Base-by-base conservation (phyloP, 92 coral and sea anemone species). In the Porites cylindrica region DNA sequence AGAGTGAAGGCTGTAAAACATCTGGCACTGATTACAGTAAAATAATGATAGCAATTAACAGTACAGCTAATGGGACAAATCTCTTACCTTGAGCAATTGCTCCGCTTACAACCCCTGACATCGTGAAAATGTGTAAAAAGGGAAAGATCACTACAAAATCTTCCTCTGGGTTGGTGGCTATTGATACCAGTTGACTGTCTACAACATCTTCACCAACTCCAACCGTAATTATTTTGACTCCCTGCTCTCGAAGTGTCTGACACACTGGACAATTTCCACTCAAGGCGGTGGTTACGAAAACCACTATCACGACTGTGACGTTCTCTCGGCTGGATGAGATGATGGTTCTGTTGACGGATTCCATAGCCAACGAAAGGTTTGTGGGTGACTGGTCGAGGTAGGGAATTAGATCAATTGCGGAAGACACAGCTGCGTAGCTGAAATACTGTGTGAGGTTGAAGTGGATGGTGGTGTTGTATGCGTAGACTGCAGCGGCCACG, bases 401-500 rank as follows among this genome's bases (percentile, higher is more conserved):
- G 17, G 74, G 11, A 69, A 69, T 17, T 1, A 21, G 17, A 19
- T 69, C 74, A 69, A 69, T 69, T 23, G 74, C 74, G 0, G 74
- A 10, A 32, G 74, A 11, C 1, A 69, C 74, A 6, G 43, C 29
- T 12, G 32, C 14, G 51, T 69, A 19, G 13, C 13, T 69, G 38
- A 8, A 12, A 47, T 69, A 47, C 24, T 69, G 5, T 23, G 32
- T 69, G 13, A 69, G 7, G 38, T 69, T 69, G 29, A 69, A 69
- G 50, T 47, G 21, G 74, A 69, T 69, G 74, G 74, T 69, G 10
- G 51, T 32, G 51, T 69, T 69, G 43, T 14, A 47, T 7, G 74
- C 74, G 16, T 69, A 69, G 51, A 69, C 74, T 19, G 74, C 74
- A 10, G 13, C 74, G 11, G 74, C 74, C 29, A 69, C 74, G 38